Conservation (phyloP, 2,888 invertebrate species). For the Rotaria socialis region DNA sequence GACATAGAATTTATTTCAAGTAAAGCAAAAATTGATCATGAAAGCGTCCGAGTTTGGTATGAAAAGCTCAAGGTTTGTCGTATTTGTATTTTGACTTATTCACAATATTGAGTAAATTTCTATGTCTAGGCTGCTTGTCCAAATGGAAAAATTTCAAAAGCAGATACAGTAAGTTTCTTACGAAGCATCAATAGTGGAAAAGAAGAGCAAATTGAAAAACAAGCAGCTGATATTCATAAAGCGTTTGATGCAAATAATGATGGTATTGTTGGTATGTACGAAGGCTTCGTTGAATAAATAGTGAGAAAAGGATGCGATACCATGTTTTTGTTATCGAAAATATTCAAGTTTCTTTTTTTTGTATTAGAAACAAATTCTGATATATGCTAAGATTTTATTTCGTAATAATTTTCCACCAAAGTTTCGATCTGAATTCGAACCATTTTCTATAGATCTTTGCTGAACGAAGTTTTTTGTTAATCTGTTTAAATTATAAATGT, state of each 20-base stretch:
- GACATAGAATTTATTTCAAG: conserved; percentile 20
- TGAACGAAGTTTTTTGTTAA: too few relatives aligned
- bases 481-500: too few relatives aligned
- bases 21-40: conserved; percentile 22
- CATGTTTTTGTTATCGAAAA: too few relatives aligned
- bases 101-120: background rate
- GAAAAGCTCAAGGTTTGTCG: conserved; percentile 16
- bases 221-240: conserved; percentile 9
- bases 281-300: background rate
- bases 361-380: too few relatives aligned
- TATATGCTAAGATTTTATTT: too few relatives aligned
- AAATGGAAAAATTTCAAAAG: background rate
- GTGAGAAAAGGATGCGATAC: too few relatives aligned
- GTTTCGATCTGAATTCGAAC: too few relatives aligned
- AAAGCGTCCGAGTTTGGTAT: conserved; percentile 6
- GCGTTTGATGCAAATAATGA: conserved; percentile 31
- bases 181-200: background rate
- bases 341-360: too few relatives aligned
- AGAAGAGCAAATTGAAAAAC: conserved; percentile 23
- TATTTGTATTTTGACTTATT: background rate
- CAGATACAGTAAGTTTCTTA: conserved; percentile 14
- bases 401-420: too few relatives aligned
- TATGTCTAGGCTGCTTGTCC: conserved; percentile 1
- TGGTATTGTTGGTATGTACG: conserved; percentile 11
- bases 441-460: too few relatives aligned